Base-by-base conservation (phyloP, 2,888 invertebrate genomes). In the Xestoiulus laeticollis region DNA sequence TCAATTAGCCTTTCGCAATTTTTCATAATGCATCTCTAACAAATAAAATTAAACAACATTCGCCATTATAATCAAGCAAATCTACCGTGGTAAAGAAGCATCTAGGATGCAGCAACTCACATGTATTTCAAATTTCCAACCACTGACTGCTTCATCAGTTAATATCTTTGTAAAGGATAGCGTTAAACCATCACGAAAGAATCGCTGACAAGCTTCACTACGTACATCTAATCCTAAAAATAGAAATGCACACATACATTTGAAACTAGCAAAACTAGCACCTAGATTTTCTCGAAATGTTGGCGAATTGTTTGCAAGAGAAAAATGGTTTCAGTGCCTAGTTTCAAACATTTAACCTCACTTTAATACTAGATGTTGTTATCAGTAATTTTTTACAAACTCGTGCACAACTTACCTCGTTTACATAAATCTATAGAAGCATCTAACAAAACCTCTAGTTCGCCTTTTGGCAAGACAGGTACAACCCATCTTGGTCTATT, bases 61-160 rank as follows among this genome's bases (percentile, higher is more conserved):
- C 38, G 8, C 5, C 30, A 85, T 33, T 38, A n/a, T n/a, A 85
- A 93, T 97, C 98, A 92, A 95, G 91, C 92, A 93, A 91, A 38
- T 19, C 32, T 32, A 82, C n/a, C 22, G n/a, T 82, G 14, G n/a
- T 22, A 16, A 16, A 82, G 32, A 82, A 16, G 12, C 22, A 16
- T 30, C 82, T 4, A 82, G n/a, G 12, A 38, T 8, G 14, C 48
- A 48, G 14, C 3, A 83, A 91, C 92, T 91, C 90, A 93, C 96
- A 92, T 99, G 98, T 91, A 99, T 99, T 92, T 98, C 98, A 91
- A 95, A 95, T 93, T 98, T 99, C 99, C 99, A 99, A 91, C 98
- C 98, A 91, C 96, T 96, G 87, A 99, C 98, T 87, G 99, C 98
- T 93, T 99, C 99, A 92, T 99, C 99, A 26, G 98, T 98, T 91